phyloP scores from a whole-genome alignment of 1,140 invertebrate genomes.

The Drosophila nebulosa region DNA sequence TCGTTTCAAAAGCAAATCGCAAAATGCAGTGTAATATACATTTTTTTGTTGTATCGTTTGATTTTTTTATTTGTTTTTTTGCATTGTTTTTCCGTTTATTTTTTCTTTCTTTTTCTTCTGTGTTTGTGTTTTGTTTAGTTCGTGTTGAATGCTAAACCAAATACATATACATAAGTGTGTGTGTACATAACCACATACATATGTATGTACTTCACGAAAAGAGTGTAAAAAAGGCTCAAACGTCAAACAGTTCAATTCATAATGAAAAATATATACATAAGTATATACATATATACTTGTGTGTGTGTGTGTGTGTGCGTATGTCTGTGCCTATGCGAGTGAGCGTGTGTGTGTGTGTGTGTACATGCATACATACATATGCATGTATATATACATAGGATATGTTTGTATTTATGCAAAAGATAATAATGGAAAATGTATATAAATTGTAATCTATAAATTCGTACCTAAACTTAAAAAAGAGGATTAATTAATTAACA shows the following conservation, averaged over 20 bases:
- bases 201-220: constrained; percentile 3
- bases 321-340: background rate
- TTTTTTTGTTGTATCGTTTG: background rate
- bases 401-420: background rate
- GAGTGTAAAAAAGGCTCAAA: constrained; percentile 6
- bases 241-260: constrained; percentile 2
- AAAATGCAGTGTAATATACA: constrained; percentile 9
- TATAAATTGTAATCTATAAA: background rate
- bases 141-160: constrained; percentile 1
- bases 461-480: background rate
- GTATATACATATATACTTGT: background rate
- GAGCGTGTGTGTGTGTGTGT: background rate
- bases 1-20: constrained; percentile 9
- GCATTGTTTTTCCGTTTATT: background rate
- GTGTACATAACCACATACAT: constrained; percentile 1
- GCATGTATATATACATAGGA: constrained; percentile 6
- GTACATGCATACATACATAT: background rate
- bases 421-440: constrained; percentile 7
- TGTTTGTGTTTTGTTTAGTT: constrained; percentile 7
- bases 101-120: background rate
- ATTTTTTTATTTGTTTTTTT: background rate
- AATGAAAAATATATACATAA: background rate
- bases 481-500: background rate
- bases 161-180: background rate
- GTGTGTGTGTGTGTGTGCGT: background rate